A percentile compares a stretch with the other conserved stretches of the same genome.
These are phyloP conservation scores for Drosophila neonasuta DNA, from an alignment of 2,888 invertebrate genomes.

Conservation along the genomic window DNA sequence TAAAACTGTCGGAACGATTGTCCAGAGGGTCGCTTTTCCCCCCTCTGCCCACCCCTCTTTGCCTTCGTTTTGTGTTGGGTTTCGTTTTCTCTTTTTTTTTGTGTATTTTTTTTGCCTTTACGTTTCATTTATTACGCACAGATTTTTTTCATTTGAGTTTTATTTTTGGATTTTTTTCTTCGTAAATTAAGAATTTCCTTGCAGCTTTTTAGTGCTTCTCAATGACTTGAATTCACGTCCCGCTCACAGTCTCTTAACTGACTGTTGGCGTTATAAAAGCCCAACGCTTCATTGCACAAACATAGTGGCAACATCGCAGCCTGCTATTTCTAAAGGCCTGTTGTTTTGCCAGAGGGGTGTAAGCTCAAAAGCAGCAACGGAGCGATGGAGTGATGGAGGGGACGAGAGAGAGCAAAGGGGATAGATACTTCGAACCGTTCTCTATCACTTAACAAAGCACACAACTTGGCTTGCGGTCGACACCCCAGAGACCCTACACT, in stretches of 20 bases:
- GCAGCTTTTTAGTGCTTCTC: slow-evolving; percentile 66
- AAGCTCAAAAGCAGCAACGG: no score
- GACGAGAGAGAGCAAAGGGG: not conserved
- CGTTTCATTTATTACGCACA: slow-evolving; percentile 71
- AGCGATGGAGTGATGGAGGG: not conserved
- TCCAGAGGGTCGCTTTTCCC: slow-evolving; percentile 40
- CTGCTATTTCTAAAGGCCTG: slow-evolving; percentile 52
- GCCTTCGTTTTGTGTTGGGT: slow-evolving; percentile 50
- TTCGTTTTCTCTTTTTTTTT: slow-evolving; percentile 33
- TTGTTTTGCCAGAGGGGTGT: slow-evolving; percentile 19
- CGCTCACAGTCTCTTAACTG: slow-evolving; percentile 52
- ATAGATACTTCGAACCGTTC: slow-evolving; percentile 28
- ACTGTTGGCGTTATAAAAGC: slow-evolving; percentile 77
- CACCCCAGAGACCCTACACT: slow-evolving; percentile 22
- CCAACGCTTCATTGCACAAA: slow-evolving; percentile 75
- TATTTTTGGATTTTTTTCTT: slow-evolving; percentile 30
- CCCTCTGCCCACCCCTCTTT: not conserved
- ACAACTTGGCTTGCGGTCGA: slow-evolving; percentile 64
- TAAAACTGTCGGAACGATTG: slow-evolving; percentile 60
- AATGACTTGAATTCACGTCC: slow-evolving; percentile 48
- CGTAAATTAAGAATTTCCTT: slow-evolving; percentile 70
- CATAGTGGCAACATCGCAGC: slow-evolving; percentile 57
- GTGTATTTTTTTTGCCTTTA: slow-evolving; percentile 48
- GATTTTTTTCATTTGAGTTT: slow-evolving; percentile 47
- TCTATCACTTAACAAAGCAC: slow-evolving; percentile 63